Percentiles rank a stretch among this genome's conserved stretches.
These are phyloP conservation scores for Gallirallus australis DNA, from an alignment of 2,797 vertebrate genomes.

Conservation along the genomic window DNA sequence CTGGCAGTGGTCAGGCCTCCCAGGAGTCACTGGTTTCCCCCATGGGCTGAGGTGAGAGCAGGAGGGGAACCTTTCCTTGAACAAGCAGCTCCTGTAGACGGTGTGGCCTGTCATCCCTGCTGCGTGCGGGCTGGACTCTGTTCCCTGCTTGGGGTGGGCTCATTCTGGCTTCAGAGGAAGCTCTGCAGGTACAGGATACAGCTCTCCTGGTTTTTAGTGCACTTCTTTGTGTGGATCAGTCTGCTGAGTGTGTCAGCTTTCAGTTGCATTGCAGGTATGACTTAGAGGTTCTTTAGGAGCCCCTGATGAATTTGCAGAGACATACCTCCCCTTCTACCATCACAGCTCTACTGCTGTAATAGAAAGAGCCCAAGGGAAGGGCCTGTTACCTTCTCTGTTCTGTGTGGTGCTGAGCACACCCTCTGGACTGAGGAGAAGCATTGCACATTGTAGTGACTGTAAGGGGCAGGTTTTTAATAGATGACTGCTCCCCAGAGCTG, in stretches of 20 bases:
- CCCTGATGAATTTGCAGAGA: background rate
- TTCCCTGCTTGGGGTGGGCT: background rate
- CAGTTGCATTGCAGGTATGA: background rate
- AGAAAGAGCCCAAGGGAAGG: background rate
- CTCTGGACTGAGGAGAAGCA: background rate
- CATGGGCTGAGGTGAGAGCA: background rate
- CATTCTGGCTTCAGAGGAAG: background rate
- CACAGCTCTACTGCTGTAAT: background rate
- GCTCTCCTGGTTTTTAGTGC: background rate
- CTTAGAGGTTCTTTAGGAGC: background rate
- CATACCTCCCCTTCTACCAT: background rate
- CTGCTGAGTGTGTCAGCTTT: background rate
- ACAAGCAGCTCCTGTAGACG: background rate
- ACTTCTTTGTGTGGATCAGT: background rate
- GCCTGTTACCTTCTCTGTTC: background rate
- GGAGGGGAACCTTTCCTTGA: background rate
- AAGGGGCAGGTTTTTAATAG: background rate
- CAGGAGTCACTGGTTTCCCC: background rate
- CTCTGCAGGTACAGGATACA: background rate
- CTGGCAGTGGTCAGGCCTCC: background rate
- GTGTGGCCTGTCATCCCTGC: background rate
- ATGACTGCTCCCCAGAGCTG: background rate
- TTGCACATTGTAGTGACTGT: background rate
- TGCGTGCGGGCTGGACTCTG: accelerated
- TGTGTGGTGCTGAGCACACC: background rate